These are phyloP conservation scores for Toxotes lorentzi DNA, from an alignment of 2,797 vertebrate species.

Conservation along the genomic window DNA sequence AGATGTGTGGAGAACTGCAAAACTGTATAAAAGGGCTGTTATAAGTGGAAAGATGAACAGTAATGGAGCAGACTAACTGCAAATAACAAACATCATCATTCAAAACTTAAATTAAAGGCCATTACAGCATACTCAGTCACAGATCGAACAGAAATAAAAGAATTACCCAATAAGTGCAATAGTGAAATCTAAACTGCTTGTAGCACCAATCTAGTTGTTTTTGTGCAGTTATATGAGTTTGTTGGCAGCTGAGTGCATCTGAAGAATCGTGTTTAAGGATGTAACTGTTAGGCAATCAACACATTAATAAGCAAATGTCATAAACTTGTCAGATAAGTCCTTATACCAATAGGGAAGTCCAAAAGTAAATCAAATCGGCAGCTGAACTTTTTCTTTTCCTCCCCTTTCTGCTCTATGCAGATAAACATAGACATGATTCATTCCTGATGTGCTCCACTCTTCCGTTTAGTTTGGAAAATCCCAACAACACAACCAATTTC, in stretches of 20 bases:
- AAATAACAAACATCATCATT: not conserved
- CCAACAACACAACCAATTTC: not conserved
- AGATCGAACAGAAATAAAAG: not conserved
- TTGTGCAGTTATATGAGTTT: not conserved
- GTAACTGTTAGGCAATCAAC: constrained; percentile 9
- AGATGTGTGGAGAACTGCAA: not conserved
- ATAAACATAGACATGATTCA: not conserved
- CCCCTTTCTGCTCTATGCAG: not conserved
- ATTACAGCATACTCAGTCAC: not conserved
- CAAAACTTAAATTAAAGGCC: not conserved
- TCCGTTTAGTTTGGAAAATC: constrained; percentile 4
- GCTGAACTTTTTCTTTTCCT: constrained; percentile 17
- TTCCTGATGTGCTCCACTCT: not conserved
- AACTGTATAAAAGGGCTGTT: not conserved
- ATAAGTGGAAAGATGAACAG: not conserved
- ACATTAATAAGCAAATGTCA: constrained; percentile 24
- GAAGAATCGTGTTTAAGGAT: not conserved
- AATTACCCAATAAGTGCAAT: not conserved
- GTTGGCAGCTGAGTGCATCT: constrained; percentile 7
- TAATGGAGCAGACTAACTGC: not conserved
- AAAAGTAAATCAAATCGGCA: constrained; percentile 21
- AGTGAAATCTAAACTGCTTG: not conserved
- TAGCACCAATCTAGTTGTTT: not conserved
- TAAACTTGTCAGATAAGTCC: constrained; percentile 7
- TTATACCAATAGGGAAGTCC: not conserved